Evolutionary conservation across 2,113 vertebrate genomes (phyloP).

Genomic region (Litocranius walleri): DNA sequence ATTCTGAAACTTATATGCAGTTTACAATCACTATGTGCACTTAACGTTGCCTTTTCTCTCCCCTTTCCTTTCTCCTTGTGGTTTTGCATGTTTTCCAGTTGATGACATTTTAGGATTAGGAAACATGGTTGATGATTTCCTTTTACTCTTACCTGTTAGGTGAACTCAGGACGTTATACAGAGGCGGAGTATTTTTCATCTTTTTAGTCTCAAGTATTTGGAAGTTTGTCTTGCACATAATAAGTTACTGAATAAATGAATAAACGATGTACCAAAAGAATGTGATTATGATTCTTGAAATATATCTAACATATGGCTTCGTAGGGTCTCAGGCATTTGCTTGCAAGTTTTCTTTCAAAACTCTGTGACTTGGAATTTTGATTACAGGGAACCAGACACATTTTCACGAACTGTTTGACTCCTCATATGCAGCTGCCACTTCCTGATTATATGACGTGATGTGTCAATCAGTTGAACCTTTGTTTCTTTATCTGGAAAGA

Average conservation of each 20-base stretch:
- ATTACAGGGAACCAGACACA: neutral
- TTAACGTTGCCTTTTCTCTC: neutral
- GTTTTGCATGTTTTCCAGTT: neutral
- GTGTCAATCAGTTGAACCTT: neutral
- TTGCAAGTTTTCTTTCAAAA: neutral
- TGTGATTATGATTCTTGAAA: neutral
- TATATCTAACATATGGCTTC: neutral
- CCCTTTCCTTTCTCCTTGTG: neutral
- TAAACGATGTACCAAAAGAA: neutral
- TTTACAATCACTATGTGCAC: neutral
- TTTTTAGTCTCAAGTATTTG: neutral
- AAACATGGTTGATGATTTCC: neutral
- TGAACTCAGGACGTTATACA: neutral
- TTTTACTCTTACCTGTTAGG: neutral
- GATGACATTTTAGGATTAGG: neutral
- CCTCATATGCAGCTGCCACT: neutral
- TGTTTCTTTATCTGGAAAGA: constrained; percentile 2
- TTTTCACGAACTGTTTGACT: neutral
- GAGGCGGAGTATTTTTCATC: neutral
- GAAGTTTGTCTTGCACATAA: neutral
- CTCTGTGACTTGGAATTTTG: neutral
- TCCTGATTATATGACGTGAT: neutral
- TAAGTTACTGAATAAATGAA: neutral
- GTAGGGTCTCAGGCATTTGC: neutral
- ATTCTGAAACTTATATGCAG: neutral